These are phyloP conservation scores for Barnardius zonarius DNA, from an alignment of 2,113 vertebrate genomes.

Conservation along the genomic window DNA sequence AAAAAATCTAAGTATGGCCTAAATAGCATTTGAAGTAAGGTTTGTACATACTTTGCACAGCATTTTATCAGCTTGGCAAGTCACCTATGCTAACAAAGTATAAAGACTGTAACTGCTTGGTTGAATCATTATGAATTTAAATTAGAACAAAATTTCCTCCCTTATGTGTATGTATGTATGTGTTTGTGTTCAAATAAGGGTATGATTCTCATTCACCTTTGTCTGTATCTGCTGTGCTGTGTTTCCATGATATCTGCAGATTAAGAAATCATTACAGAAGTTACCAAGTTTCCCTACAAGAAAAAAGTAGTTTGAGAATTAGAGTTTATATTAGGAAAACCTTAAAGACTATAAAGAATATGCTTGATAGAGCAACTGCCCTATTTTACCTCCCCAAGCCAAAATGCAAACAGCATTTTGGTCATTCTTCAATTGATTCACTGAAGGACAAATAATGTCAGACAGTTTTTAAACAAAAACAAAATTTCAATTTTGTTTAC, in stretches of 20 bases:
- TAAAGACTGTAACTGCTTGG: not conserved
- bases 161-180: not conserved
- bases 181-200: not conserved
- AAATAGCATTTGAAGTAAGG: not conserved
- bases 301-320: not conserved
- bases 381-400: not conserved
- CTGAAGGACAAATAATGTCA: constrained; percentile 76
- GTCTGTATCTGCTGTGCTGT: not conserved
- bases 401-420: constrained; percentile 41
- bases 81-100: not conserved
- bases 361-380: not conserved
- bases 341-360: not conserved
- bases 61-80: not conserved
- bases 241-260: not conserved
- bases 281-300: not conserved
- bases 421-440: constrained; percentile 59
- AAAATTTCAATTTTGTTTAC: constrained; percentile 75
- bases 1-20: not conserved
- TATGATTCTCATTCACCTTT: not conserved
- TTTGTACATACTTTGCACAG: not conserved
- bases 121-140: not conserved
- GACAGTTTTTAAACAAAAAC: constrained; percentile 62
- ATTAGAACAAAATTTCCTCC: not conserved
- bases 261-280: not conserved
- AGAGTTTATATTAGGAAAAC: not conserved